Evolutionary conservation across 2,113 vertebrate species (phyloP).

Genomic region (Ceuthmochares aereus): DNA sequence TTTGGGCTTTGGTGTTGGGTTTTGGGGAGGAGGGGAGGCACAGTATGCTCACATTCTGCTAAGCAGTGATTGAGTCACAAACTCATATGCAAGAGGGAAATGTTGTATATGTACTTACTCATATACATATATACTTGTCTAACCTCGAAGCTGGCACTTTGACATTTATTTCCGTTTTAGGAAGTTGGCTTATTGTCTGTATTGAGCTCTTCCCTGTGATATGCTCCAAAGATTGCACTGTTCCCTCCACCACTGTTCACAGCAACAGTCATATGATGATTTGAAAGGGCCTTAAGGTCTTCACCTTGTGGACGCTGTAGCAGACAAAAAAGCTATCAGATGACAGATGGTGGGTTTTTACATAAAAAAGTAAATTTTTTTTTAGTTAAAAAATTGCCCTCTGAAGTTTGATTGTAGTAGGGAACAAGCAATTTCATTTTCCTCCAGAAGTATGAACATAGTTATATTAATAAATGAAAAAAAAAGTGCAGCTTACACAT

Average conservation of each 20-base stretch:
- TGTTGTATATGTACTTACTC: not conserved
- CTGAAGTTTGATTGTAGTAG: not conserved
- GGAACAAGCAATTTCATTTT: not conserved
- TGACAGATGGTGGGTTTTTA: not conserved
- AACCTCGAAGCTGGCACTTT: not conserved
- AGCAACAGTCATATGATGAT: not conserved
- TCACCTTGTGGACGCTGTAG: not conserved
- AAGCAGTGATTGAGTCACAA: not conserved
- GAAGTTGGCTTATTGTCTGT: not conserved
- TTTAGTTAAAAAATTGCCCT: not conserved
- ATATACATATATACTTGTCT: not conserved
- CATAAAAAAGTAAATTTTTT: not conserved
- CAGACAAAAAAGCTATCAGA: not conserved
- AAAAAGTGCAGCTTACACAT: not conserved
- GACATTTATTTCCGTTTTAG: slow-evolving; percentile 29
- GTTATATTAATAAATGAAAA: not conserved
- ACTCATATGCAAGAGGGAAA: not conserved
- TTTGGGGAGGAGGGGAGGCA: no score
- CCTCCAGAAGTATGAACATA: not conserved
- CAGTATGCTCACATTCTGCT: not conserved
- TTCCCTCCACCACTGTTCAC: not conserved
- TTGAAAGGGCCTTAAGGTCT: not conserved
- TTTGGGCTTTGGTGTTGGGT: not conserved
- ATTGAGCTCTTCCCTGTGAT: not conserved
- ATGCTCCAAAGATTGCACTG: not conserved